phyloP scores from a whole-genome alignment of 1,140 invertebrate species.

The Scaptomyza pallida region DNA sequence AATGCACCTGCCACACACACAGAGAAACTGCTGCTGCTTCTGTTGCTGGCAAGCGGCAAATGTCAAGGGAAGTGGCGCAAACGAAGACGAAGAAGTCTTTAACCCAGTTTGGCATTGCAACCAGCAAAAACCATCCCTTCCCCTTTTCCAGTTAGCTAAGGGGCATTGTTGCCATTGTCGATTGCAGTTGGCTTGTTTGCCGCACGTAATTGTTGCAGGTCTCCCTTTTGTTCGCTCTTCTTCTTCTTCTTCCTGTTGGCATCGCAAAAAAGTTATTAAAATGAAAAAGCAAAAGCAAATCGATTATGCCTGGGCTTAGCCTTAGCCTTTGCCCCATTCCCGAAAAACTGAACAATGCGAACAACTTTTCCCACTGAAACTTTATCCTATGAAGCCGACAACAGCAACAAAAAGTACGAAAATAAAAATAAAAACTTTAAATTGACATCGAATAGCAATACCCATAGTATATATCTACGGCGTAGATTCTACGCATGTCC shows the following conservation, averaged over 20 bases:
- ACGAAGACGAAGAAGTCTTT: constrained; percentile 64
- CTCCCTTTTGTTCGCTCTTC: constrained; percentile 39
- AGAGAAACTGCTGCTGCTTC: constrained; percentile 34
- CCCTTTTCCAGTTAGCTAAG: background rate
- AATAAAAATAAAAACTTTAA: constrained; percentile 66
- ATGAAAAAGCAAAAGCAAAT: constrained; percentile 75
- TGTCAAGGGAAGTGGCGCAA: constrained; percentile 74
- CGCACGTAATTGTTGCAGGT: constrained; percentile 77
- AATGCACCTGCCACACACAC: constrained; percentile 54
- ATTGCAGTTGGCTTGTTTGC: constrained; percentile 67
- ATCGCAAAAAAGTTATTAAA: constrained; percentile 71
- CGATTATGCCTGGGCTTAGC: constrained; percentile 67
- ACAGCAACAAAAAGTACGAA: constrained; percentile 6
- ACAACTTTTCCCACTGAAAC: constrained; percentile 60
- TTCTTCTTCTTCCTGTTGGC: background rate
- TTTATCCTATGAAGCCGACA: constrained; percentile 46
- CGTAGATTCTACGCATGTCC: constrained; percentile 39
- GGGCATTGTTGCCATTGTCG: constrained; percentile 45
- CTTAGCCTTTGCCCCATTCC: background rate
- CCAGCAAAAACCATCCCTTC: constrained; percentile 15
- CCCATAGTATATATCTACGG: constrained; percentile 24
- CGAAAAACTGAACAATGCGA: constrained; percentile 28
- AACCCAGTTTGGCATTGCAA: constrained; percentile 69
- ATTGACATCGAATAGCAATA: constrained; percentile 77
- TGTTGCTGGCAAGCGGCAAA: constrained; percentile 44